Evolutionary conservation across 2,888 invertebrate species (phyloP).

Genomic region (Philaethria dido): DNA sequence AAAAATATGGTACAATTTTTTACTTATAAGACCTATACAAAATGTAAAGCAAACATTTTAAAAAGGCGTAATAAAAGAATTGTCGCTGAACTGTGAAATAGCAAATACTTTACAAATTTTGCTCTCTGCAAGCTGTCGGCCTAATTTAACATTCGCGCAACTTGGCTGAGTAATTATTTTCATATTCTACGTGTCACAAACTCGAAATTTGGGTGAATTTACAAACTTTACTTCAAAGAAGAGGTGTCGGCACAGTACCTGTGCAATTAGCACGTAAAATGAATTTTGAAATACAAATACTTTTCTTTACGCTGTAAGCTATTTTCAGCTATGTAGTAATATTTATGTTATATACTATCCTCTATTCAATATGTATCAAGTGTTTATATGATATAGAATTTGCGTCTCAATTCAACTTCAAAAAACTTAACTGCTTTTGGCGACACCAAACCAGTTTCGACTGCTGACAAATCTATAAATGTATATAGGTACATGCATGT

Average conservation of each 20-base stretch:
- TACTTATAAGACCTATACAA: background rate
- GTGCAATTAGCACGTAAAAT: background rate
- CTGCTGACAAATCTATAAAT: background rate
- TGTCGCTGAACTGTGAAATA: slow-evolving; percentile 17
- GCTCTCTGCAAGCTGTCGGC: slow-evolving; percentile 25
- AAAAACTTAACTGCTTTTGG: too few species aligned
- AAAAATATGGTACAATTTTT: background rate
- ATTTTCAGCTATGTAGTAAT: background rate
- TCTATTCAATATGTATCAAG: too few species aligned
- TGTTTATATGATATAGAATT: too few species aligned
- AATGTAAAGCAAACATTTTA: slow-evolving; percentile 6
- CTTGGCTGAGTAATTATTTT: slow-evolving; percentile 29
- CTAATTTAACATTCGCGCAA: slow-evolving; percentile 34
- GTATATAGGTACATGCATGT: background rate
- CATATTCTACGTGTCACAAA: slow-evolving; percentile 26
- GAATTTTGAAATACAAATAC: background rate
- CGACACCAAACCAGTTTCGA: background rate
- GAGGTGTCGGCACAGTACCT: slow-evolving; percentile 10
- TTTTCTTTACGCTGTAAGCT: background rate
- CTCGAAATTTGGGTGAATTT: slow-evolving; percentile 20
- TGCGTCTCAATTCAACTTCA: too few species aligned
- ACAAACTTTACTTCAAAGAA: slow-evolving; percentile 1
- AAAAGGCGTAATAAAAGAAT: slow-evolving; percentile 13
- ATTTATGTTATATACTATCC: background rate
- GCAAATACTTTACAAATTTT: slow-evolving; percentile 19